phyloP scores from a whole-genome alignment of 2,888 invertebrate genomes.

The Acanthosepion esculentum region DNA sequence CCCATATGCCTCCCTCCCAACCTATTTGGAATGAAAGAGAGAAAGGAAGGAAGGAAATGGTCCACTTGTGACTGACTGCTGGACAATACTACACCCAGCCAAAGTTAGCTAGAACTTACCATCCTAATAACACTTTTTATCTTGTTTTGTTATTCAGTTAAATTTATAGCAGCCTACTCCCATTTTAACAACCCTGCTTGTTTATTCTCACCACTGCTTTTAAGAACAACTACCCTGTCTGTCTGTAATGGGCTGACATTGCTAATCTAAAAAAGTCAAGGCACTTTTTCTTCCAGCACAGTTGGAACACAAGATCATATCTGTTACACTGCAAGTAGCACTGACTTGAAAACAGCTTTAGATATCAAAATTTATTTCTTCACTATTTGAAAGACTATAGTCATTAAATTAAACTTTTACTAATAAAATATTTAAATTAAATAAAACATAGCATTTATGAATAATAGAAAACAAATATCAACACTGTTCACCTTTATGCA shows the following conservation, averaged over 20 bases:
- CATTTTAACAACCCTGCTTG: conserved; percentile 10
- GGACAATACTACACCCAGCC: conserved; percentile 33
- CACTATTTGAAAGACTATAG: background rate
- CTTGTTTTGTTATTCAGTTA: conserved; percentile 6
- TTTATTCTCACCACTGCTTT: conserved; percentile 33
- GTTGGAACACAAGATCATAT: conserved; percentile 21
- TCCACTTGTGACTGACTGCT: conserved; percentile 9
- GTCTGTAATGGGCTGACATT: conserved; percentile 21
- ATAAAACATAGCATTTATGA: background rate
- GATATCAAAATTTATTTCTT: background rate
- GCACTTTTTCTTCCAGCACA: background rate
- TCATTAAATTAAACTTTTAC: too few species aligned
- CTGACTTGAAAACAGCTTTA: background rate
- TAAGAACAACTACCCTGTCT: conserved; percentile 33
- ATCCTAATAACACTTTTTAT: conserved; percentile 33
- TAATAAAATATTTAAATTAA: background rate
- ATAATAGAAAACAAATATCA: background rate
- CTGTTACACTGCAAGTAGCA: background rate
- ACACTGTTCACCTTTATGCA: background rate
- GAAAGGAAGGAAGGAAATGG: conserved; percentile 33
- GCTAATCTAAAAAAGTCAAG: conserved; percentile 33
- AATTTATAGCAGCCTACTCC: background rate
- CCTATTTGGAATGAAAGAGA: background rate
- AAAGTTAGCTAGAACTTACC: conserved; percentile 33
- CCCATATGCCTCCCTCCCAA: background rate